Evolutionary conservation across 2,888 invertebrate species (phyloP), one percentile per base, ranked within the genome.

Genomic region (Ectemnius continuus): DNA sequence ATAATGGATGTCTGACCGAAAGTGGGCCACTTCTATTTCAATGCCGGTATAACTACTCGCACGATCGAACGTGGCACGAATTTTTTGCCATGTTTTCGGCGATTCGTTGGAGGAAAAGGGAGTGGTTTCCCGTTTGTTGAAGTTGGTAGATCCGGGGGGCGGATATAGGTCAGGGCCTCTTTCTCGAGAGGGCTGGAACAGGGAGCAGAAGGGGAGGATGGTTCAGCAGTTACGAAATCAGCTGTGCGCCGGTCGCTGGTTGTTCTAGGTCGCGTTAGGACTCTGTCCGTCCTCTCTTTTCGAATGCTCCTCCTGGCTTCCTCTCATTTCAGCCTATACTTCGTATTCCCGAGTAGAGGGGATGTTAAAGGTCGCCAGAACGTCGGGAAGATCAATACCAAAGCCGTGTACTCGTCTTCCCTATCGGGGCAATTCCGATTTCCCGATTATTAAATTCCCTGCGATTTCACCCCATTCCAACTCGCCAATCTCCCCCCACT

Each of bases 251-350:
- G 73, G 75, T 79, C 83, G 82, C 80, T 68, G 76, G 83, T 88
- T 87, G 87, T 81, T 87, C 85, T 87, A 88, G 88, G 88, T 88
- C 88, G 84, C 79, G 87, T 81, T 71, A 77, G 82, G 77, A 78
- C 61, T 69, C 61, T 69, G 67, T 66, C 63, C 70, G 52, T 71
- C 56, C 11, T 56, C 20, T 16, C 67, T 69, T 14, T 52, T 11
- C 36, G 36, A 36, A 36, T 36, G 36, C 75, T 74, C 26, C 26
- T 59, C n/a, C 60, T 62, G 57, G 6, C n/a, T 57, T 72, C 28
- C 57, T 68, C 60, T 77, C 80, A 8, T 45, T 72, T 36, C 8
- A 63, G 18, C 68, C 62, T 46, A 70, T 60, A 60, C 45, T 60
- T 47, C 52, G 16, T 45, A 60, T 14, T 52, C 23, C 36, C 1